Base-by-base conservation (phyloP, 1,140 invertebrate genomes). In the Heliconius congener region DNA sequence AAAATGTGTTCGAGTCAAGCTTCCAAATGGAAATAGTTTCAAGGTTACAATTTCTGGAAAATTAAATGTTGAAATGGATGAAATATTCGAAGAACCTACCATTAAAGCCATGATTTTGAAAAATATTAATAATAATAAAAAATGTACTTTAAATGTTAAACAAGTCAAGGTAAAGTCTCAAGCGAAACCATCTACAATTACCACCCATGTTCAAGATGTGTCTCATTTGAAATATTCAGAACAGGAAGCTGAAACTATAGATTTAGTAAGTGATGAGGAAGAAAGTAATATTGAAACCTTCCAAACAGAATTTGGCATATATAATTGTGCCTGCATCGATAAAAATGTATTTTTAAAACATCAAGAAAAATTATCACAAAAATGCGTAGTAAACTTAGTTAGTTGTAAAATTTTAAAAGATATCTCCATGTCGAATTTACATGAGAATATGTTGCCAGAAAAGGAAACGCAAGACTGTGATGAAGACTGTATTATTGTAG, bases 251-350 rank as follows among this genome's bases (percentile, higher is more conserved):
- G 93, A 93, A 79, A 90, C 88, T 27, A 87, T 94, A 70, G 84
- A 90, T 81, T 87, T 94, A 75, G 83, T 93, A 37, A 93, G 91
- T 82, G 93, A 94, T 42, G 92, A 93, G 57, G 93, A 94, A 76
- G 85, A 90, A 72, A 84, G 88, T 55, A 76, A 70, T 71, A 46
- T 42, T 70, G 46, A 77, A 79, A 76, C 70, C 30, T 87, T 89
- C 73, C 82, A 83, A 76, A 93, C 90, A 52, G 86, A 94, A 83
- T 92, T 87, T 82, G 91, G 90, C 30, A 80, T 82, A 30, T 92
- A 81, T 76, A 84, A 82, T 34, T 75, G 88, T 55, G 52, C 66
- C 52, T 71, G 73, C 23, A 82, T 86, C 8, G 80, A 86, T 23
- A 79, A 84, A 80, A 71, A 77, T 42, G 75, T 79, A 42, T 79